Evolutionary conservation across 2,113 vertebrate genomes (phyloP).

Genomic region (Myotis lucifugus): DNA sequence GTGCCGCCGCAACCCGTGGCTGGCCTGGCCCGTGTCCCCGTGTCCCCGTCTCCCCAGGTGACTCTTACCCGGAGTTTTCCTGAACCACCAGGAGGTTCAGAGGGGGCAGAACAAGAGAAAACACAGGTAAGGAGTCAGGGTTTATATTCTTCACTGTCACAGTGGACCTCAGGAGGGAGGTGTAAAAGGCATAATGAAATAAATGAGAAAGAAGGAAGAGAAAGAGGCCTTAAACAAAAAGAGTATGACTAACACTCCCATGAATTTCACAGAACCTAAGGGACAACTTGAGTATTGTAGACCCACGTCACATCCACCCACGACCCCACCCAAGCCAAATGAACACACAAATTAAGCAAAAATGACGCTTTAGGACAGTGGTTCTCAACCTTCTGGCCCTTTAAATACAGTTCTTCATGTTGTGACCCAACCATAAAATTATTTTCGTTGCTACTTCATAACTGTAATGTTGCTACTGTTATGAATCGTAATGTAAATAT

Average conservation of each 20-base stretch:
- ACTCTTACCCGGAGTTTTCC: background rate
- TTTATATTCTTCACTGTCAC: background rate
- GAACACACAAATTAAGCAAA: background rate
- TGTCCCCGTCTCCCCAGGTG: fast-evolving
- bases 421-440: no score
- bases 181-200: background rate
- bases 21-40: background rate
- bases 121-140: background rate
- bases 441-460: no score
- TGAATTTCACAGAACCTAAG: fast-evolving
- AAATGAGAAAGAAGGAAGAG: background rate
- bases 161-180: background rate
- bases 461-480: no score
- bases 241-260: fast-evolving
- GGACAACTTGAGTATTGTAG: background rate
- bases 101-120: background rate
- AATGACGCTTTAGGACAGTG: no score
- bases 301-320: no score
- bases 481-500: no score
- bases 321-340: background rate
- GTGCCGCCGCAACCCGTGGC: background rate
- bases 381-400: no score
- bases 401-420: no score
- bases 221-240: background rate
- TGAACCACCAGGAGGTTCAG: background rate